phyloP scores from a whole-genome alignment of 1,140 invertebrate species.

The Pteromalus puparum region DNA sequence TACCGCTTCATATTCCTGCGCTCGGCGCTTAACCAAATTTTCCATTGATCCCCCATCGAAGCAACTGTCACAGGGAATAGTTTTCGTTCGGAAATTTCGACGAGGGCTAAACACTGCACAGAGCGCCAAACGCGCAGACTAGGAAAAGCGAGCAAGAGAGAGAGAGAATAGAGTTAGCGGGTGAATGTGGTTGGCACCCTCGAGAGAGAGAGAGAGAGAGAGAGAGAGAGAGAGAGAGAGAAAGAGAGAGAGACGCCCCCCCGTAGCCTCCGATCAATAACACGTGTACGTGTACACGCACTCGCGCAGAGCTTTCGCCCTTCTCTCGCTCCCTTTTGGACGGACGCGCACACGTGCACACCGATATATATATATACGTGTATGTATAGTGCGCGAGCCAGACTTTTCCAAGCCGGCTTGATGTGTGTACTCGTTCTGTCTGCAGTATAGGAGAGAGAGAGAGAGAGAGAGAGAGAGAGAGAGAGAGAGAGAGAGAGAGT shows the following conservation, averaged over 20 bases:
- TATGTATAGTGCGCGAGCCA: neutral
- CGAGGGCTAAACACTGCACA: neutral
- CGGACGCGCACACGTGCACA: neutral
- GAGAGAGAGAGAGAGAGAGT: neutral
- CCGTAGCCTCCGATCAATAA: conserved; percentile 41
- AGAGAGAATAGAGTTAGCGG: conserved; percentile 34
- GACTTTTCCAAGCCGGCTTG: neutral
- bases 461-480: no score
- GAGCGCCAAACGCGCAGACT: neutral
- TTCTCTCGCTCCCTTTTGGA: neutral
- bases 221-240: conserved; percentile 25
- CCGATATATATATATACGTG: neutral
- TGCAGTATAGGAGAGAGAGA: neutral
- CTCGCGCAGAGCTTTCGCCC: conserved; percentile 3
- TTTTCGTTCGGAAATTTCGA: conserved; percentile 31
- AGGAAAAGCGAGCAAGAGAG: conserved; percentile 8
- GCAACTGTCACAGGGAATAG: neutral
- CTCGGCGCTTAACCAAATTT: conserved; percentile 34
- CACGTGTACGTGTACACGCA: conserved; percentile 36
- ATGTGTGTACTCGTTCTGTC: neutral
- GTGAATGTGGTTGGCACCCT: conserved; percentile 43
- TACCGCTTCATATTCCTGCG: no score
- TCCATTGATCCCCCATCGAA: conserved; percentile 30
- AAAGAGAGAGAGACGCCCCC: neutral
- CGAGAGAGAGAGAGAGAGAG: conserved; percentile 15